Base-by-base conservation (phyloP, 2,888 invertebrate species). In the Diadegma fenestrale region DNA sequence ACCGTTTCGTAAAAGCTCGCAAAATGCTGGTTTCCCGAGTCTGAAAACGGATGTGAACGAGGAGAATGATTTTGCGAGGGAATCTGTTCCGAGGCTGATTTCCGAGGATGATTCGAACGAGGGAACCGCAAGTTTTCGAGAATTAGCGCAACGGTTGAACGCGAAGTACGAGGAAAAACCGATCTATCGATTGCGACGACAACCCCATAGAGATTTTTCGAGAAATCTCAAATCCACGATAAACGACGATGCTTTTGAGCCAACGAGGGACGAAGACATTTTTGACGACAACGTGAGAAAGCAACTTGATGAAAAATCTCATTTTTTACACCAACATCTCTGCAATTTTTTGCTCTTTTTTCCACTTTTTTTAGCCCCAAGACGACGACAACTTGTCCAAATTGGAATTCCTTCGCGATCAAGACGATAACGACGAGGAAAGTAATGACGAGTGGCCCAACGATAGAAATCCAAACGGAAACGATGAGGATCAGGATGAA, bases 181-280 rank as follows among this genome's bases (percentile, higher is more conserved):
- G 26, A 81, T 87, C 19, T 85, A 87, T 75, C 84, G 88, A 17
- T 66, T 80, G 17, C 77, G 87, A 66, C 77, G 88, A 14, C 84
- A 85, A 66, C 87, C 86, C 14, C 48, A 43, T n/a, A 63, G 51
- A 33, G 69, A 85, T 63, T 19, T 33, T 5, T 26, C 63, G 43
- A 37, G 63, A 33, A 76, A 58, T 41, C 66, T 71, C 5, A 61
- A 81, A 58, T 61, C 71, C 0, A 54, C 63, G 41, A 68, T 68
- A 2, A 43, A 43, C 64, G 76, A 76, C 7, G 77, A 77, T 2
- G 41, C 14, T 1, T 64, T 26, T 48, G 66, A 73, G 37, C 54
- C 19, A 41, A 71, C 76, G 1, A 41, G 58, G 6, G 48, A 61
- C 43, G 77, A 80, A n/a, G 37, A 64, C 2, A 45, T 41, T 30